phyloP scores from a whole-genome alignment of 2,888 invertebrate species.

The Allophyes oxyacanthae region DNA sequence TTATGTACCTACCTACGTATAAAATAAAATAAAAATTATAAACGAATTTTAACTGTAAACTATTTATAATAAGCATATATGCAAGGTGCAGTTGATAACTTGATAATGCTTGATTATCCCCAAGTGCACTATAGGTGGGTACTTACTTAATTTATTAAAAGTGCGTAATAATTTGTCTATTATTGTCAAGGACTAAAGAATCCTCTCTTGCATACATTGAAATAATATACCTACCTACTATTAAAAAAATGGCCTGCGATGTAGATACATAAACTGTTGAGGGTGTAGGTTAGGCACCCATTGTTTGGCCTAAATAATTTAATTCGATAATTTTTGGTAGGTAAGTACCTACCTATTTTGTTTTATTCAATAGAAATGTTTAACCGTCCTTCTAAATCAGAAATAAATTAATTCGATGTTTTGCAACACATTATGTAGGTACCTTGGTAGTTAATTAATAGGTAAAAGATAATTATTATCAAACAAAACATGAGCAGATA shows the following conservation, averaged over 20 bases:
- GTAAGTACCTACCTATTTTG: not conserved
- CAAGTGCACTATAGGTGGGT: not conserved
- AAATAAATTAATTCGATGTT: conserved; percentile 1
- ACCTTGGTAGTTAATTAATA: too few species aligned
- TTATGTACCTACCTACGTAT: not conserved
- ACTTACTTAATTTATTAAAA: not conserved
- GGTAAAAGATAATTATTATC: too few species aligned
- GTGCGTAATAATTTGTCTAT: not conserved
- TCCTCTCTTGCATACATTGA: conserved; percentile 3
- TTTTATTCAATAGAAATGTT: conserved; percentile 7
- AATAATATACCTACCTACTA: conserved; percentile 1
- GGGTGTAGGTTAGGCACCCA: conserved; percentile 12
- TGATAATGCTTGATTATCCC: conserved; percentile 16
- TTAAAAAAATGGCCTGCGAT: conserved; percentile 8
- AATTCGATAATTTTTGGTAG: conserved; percentile 4
- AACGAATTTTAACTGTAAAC: conserved; percentile 7
- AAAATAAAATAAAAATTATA: not conserved
- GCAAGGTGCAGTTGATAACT: conserved; percentile 1
- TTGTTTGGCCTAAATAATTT: conserved; percentile 40
- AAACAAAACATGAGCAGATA: too few species aligned
- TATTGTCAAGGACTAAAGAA: too few species aligned
- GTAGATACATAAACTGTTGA: conserved; percentile 16
- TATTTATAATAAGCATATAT: not conserved
- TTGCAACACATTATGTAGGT: not conserved
- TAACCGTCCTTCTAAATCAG: conserved; percentile 32